A percentile compares a stretch with the other conserved stretches of the same genome.
Evolutionary conservation across 1,140 invertebrate genomes (phyloP).

Genomic region (Mylabris phalerata): DNA sequence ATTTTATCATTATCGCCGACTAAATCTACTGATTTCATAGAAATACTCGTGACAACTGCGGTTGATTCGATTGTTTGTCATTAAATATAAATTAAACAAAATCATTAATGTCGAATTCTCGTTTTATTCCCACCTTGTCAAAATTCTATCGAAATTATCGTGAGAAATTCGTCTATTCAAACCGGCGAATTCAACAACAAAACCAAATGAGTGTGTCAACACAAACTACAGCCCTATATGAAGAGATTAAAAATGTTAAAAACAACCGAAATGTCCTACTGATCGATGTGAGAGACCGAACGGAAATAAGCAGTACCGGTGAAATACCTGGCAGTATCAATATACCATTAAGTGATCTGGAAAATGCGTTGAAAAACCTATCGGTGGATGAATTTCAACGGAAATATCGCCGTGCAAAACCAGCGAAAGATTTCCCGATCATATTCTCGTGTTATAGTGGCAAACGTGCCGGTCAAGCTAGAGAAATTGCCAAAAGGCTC

Average conservation of each 20-base stretch:
- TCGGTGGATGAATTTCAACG: slow-evolving; percentile 40
- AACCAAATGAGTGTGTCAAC: too few relatives aligned
- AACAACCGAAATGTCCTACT: slow-evolving; percentile 42
- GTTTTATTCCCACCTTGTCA: too few relatives aligned
- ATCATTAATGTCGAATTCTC: too few relatives aligned
- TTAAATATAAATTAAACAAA: too few relatives aligned
- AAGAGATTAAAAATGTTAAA: slow-evolving; percentile 39
- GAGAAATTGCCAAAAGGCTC: slow-evolving; percentile 37
- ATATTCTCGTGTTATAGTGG: slow-evolving; percentile 45
- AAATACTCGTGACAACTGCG: too few relatives aligned
- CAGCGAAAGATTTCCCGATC: slow-evolving; percentile 39
- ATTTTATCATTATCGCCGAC: too few relatives aligned
- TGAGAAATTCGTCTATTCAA: too few relatives aligned
- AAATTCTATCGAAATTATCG: too few relatives aligned
- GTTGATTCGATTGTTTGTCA: too few relatives aligned
- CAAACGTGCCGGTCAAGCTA: slow-evolving; percentile 41
- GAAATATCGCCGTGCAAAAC: slow-evolving; percentile 40
- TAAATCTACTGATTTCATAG: too few relatives aligned
- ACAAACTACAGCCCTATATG: slow-evolving; percentile 1
- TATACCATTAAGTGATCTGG: slow-evolving; percentile 48
- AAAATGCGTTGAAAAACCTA: slow-evolving; percentile 31
- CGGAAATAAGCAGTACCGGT: slow-evolving; percentile 56
- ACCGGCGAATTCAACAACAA: too few relatives aligned
- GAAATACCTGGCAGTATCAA: slow-evolving; percentile 61
- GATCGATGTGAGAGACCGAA: slow-evolving; percentile 59